phyloP scores from a whole-genome alignment of 2,888 invertebrate species.

The Acleris laterana region DNA sequence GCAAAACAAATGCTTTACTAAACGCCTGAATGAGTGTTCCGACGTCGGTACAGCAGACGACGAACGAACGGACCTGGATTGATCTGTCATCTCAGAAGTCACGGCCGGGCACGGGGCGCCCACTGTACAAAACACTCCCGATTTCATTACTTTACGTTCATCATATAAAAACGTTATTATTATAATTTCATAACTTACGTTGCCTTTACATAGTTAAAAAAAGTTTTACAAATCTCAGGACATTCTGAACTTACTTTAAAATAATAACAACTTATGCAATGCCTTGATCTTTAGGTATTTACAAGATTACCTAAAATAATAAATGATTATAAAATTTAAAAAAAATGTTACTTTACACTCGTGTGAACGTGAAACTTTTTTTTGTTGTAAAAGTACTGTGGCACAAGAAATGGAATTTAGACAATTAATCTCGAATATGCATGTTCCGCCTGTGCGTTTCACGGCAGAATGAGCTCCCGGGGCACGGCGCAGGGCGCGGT shows the following conservation, averaged over 20 bases:
- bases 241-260: constrained; percentile 57
- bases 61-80: background rate
- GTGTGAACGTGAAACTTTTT: constrained; percentile 68
- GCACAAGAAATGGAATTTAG: constrained; percentile 65
- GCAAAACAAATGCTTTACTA: constrained; percentile 42
- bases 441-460: constrained; percentile 49
- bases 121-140: constrained; percentile 46
- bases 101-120: constrained; percentile 5
- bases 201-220: constrained; percentile 49
- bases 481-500: constrained; percentile 51
- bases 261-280: constrained; percentile 57
- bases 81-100: too few relatives aligned
- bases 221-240: constrained; percentile 49
- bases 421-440: constrained; percentile 60
- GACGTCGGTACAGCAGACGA: background rate
- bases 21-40: constrained; percentile 26
- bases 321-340: constrained; percentile 47
- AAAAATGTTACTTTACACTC: constrained; percentile 64
- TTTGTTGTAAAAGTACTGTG: constrained; percentile 62
- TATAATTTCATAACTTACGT: constrained; percentile 52
- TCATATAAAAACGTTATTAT: constrained; percentile 55
- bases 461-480: constrained; percentile 65
- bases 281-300: constrained; percentile 71
- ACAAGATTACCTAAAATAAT: constrained; percentile 66
- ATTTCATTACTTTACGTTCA: constrained; percentile 47